Conservation (phyloP, 2,888 invertebrate genomes). For the Apoderus coryli region DNA sequence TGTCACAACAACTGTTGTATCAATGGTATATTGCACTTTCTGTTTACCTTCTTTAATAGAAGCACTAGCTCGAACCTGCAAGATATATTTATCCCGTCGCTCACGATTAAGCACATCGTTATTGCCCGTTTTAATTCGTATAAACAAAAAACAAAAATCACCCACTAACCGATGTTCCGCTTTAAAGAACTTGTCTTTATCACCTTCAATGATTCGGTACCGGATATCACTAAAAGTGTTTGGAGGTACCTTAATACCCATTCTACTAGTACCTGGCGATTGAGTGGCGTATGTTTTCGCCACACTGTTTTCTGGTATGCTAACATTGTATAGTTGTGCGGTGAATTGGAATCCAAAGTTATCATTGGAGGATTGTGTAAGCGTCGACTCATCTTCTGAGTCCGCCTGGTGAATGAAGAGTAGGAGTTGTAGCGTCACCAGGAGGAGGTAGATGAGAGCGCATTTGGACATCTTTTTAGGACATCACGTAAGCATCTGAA, state of each 20-base stretch:
- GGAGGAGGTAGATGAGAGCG: conserved; percentile 26
- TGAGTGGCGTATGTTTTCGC: conserved; percentile 75
- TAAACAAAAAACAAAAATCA: conserved; percentile 84
- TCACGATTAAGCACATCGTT: conserved; percentile 88
- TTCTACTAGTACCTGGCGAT: conserved; percentile 54
- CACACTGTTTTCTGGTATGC: conserved; percentile 83
- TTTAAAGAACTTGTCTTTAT: conserved; percentile 82
- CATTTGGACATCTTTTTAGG: conserved; percentile 29
- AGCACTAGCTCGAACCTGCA: conserved; percentile 62
- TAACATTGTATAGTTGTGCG: conserved; percentile 65
- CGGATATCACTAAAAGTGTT: conserved; percentile 44
- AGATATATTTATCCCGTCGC: conserved; percentile 65
- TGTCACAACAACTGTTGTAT: conserved; percentile 56
- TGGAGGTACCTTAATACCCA: conserved; percentile 54
- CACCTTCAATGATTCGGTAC: conserved; percentile 77
- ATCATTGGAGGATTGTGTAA: conserved; percentile 18
- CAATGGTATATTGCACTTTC: conserved; percentile 49
- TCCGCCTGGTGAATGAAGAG: conserved; percentile 16
- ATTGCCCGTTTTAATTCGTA: conserved; percentile 77
- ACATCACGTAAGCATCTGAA: conserved; percentile 30
- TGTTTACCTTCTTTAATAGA: conserved; percentile 41
- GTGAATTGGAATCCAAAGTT: conserved; percentile 56
- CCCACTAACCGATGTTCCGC: conserved; percentile 81
- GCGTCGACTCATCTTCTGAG: conserved; percentile 23
- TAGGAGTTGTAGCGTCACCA: conserved; percentile 4